Evolutionary conservation across 1,140 invertebrate genomes (phyloP).

Genomic region (Aphelinus certus): DNA sequence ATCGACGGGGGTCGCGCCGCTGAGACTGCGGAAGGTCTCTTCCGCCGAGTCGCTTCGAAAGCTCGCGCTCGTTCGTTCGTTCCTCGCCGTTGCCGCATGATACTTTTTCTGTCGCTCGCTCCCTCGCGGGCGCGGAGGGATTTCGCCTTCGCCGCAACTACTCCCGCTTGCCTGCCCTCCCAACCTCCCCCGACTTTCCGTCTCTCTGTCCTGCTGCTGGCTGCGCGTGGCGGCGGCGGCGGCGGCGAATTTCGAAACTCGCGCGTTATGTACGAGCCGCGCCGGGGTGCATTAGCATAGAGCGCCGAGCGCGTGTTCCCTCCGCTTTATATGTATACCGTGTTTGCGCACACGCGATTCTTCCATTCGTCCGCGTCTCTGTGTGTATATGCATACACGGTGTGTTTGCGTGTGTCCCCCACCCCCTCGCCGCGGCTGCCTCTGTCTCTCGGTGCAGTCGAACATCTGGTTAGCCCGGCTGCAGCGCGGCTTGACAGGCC

Average conservation of each 20-base stretch:
- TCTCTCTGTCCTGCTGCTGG: conserved; percentile 26
- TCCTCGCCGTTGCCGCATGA: conserved; percentile 10
- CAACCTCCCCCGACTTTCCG: conserved; percentile 22
- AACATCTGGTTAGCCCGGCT: conserved; percentile 50
- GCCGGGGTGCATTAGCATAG: conserved; percentile 50
- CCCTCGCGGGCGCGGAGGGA: not conserved
- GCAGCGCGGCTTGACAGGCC: not conserved
- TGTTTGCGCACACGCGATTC: conserved; percentile 37
- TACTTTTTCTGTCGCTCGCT: conserved; percentile 25
- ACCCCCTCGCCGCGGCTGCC: too few relatives aligned
- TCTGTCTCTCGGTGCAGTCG: not conserved
- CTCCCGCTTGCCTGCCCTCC: conserved; percentile 24
- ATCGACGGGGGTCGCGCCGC: not conserved
- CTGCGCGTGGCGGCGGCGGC: not conserved
- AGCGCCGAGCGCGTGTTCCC: conserved; percentile 25
- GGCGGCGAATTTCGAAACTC: conserved; percentile 43
- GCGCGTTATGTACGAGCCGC: conserved; percentile 47
- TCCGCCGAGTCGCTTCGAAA: conserved; percentile 17
- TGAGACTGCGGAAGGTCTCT: conserved; percentile 8
- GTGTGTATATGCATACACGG: too few relatives aligned
- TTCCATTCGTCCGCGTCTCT: too few relatives aligned
- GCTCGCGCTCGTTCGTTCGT: conserved; percentile 8
- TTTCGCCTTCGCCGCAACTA: conserved; percentile 11
- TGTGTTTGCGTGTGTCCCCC: too few relatives aligned
- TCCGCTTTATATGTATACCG: conserved; percentile 3